Evolutionary conservation across 1,140 invertebrate genomes (phyloP).

Genomic region (Zaprionus lachaisei): DNA sequence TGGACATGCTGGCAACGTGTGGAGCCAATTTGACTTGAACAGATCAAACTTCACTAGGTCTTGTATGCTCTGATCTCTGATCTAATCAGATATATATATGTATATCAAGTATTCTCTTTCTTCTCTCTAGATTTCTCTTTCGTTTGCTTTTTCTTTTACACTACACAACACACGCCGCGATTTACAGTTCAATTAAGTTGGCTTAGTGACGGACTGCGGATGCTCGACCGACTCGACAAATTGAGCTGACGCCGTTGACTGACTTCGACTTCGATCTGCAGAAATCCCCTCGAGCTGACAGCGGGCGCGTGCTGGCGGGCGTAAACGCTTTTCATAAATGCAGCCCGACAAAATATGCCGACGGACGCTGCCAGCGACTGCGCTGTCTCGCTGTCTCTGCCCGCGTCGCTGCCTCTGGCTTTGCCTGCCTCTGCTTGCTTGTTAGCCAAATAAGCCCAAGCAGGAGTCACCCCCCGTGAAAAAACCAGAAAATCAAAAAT

Average conservation of each 20-base stretch:
- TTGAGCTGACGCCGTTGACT: conserved; percentile 56
- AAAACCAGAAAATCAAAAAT: conserved; percentile 27
- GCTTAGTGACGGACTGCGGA: conserved; percentile 28
- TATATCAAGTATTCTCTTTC: conserved; percentile 10
- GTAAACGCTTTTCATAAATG: conserved; percentile 80
- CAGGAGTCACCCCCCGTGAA: conserved; percentile 57
- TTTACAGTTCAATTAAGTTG: conserved; percentile 51
- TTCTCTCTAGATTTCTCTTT: background rate
- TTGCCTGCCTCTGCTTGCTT: conserved; percentile 17
- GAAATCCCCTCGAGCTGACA: conserved; percentile 52
- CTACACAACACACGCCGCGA: conserved; percentile 31
- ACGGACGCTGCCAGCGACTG: conserved; percentile 49
- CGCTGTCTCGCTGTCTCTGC: conserved; percentile 23
- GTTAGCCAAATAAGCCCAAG: conserved; percentile 56
- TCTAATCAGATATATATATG: background rate
- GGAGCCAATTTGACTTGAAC: conserved; percentile 67
- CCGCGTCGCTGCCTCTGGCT: conserved; percentile 11
- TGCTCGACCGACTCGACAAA: conserved; percentile 52
- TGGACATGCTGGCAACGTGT: conserved; percentile 76
- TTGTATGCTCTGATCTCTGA: background rate
- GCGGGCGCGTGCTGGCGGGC: conserved; percentile 74
- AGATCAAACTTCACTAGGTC: conserved; percentile 26
- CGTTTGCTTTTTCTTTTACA: conserved; percentile 9
- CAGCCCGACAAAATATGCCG: conserved; percentile 68
- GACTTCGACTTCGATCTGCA: conserved; percentile 33